Evolutionary conservation across 2,113 vertebrate species (phyloP).

Genomic region (Phodopus roborovskii): DNA sequence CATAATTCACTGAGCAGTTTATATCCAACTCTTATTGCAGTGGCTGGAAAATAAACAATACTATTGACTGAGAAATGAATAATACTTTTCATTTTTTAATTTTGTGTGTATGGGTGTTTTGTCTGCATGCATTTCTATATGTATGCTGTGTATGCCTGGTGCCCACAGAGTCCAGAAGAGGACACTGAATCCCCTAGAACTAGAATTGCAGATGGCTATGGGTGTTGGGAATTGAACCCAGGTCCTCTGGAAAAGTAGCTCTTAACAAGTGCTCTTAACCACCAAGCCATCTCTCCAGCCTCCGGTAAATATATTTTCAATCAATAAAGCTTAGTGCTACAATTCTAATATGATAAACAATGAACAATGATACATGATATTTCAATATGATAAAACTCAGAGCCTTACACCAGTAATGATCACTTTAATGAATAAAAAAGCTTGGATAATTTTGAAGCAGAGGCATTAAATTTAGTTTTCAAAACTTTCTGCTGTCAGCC

Average conservation of each 20-base stretch:
- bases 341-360: background rate
- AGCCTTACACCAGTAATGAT: background rate
- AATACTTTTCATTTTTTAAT: background rate
- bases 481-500: background rate
- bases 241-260: background rate
- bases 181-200: background rate
- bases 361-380: background rate
- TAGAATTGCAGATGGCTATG: background rate
- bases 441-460: background rate
- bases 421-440: background rate
- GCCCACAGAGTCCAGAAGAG: background rate
- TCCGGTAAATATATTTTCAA: background rate
- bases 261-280: background rate
- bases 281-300: background rate
- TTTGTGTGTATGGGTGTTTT: background rate
- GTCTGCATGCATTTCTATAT: background rate
- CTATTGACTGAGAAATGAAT: background rate
- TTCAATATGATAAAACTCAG: background rate
- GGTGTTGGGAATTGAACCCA: background rate
- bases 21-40: background rate
- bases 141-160: background rate
- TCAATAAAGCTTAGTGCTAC: background rate
- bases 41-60: background rate
- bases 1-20: background rate
- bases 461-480: background rate